Evolutionary conservation across 2,888 invertebrate species (phyloP).

Genomic region (Phania funesta): DNA sequence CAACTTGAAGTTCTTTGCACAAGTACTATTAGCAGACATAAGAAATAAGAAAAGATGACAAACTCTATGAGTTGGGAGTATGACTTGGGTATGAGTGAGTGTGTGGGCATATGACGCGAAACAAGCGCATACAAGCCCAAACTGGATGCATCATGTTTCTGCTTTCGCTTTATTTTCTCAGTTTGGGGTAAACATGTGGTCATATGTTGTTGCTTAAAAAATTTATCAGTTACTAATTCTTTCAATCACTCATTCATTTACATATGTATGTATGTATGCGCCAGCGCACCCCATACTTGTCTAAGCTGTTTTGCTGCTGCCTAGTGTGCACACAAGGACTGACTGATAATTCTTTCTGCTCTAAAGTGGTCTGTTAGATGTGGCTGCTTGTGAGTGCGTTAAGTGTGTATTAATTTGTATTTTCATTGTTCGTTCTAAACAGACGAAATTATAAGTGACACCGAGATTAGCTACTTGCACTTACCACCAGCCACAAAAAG

Average conservation of each 20-base stretch:
- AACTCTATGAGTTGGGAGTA: constrained; percentile 29
- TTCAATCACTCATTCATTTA: constrained; percentile 47
- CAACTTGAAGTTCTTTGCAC: neutral
- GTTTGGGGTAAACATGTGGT: constrained; percentile 59
- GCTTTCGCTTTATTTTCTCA: constrained; percentile 51
- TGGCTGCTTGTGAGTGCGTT: constrained; percentile 19
- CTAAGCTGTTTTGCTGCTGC: neutral
- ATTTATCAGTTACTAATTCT: constrained; percentile 52
- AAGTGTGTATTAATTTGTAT: neutral
- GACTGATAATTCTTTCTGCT: constrained; percentile 17
- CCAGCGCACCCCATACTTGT: constrained; percentile 51
- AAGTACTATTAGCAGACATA: constrained; percentile 8
- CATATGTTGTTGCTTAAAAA: neutral
- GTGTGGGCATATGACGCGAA: constrained; percentile 76
- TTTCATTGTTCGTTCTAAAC: neutral
- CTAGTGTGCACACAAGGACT: neutral
- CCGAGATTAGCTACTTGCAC: constrained; percentile 68
- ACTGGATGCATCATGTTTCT: constrained; percentile 64
- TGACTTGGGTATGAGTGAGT: constrained; percentile 55
- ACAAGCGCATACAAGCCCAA: constrained; percentile 24
- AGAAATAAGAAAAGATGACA: constrained; percentile 34
- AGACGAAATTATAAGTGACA: constrained; percentile 68
- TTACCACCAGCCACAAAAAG: constrained; percentile 19
- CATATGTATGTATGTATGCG: constrained; percentile 56
- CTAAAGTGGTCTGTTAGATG: constrained; percentile 5